These are phyloP conservation scores for Gymnarchus niloticus DNA, from an alignment of 2,113 vertebrate species.

Conservation along the genomic window DNA sequence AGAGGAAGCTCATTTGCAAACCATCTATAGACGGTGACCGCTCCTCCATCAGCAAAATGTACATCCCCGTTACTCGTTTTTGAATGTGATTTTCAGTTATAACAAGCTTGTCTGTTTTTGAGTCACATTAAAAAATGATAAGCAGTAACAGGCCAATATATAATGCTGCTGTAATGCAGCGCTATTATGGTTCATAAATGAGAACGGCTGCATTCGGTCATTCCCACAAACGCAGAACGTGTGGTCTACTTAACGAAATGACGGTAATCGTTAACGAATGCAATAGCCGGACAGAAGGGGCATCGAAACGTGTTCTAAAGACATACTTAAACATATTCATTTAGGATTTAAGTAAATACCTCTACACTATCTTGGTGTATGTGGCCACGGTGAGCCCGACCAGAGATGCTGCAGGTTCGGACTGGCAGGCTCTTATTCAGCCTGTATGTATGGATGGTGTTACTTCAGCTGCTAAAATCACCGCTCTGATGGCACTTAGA, in stretches of 20 bases:
- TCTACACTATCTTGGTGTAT: background rate
- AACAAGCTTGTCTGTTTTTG: background rate
- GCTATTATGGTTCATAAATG: no score
- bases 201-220: no score
- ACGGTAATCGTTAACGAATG: no score
- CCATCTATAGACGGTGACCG: background rate
- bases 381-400: background rate
- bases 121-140: background rate
- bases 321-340: no score
- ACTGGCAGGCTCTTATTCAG: background rate
- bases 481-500: background rate
- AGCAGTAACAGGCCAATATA: no score
- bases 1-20: conserved; percentile 28
- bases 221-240: no score
- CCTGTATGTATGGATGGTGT: background rate
- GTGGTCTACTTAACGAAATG: no score
- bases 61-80: background rate
- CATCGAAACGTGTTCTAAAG: no score
- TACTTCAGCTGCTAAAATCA: background rate
- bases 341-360: background rate
- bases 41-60: background rate
- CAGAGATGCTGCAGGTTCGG: background rate
- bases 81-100: background rate
- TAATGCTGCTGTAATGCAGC: no score
- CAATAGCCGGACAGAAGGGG: no score